Evolutionary conservation across 2,888 invertebrate genomes (phyloP).

Genomic region (Prosopocoilus inquinatus): DNA sequence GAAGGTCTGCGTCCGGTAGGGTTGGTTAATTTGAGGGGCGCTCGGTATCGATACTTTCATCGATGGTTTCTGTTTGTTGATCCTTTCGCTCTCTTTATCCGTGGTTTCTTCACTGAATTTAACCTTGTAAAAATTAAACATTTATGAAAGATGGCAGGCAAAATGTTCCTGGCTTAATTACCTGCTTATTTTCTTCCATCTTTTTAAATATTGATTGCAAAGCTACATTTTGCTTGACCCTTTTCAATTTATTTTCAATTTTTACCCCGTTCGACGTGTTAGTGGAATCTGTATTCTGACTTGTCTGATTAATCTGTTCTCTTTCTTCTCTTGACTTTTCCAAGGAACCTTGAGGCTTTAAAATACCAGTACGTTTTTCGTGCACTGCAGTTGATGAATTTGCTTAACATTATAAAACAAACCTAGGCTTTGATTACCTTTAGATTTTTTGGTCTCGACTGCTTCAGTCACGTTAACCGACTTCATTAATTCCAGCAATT

Average conservation of each 20-base stretch:
- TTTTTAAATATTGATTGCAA: constrained; percentile 74
- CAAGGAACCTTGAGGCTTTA: constrained; percentile 70
- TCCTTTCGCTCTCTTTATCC: constrained; percentile 37
- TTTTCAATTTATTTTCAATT: constrained; percentile 40
- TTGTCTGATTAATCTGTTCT: constrained; percentile 40
- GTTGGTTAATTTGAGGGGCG: constrained; percentile 25
- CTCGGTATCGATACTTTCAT: constrained; percentile 19
- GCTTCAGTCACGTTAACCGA: constrained; percentile 51
- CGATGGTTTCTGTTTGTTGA: constrained; percentile 25
- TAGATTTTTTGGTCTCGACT: constrained; percentile 25
- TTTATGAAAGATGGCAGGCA: neutral
- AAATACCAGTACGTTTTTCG: constrained; percentile 56
- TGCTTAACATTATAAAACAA: neutral
- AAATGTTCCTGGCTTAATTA: constrained; percentile 28
- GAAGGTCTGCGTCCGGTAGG: constrained; percentile 20
- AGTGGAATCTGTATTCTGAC: constrained; percentile 5
- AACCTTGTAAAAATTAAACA: constrained; percentile 32
- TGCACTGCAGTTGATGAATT: constrained; percentile 2
- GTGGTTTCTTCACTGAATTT: constrained; percentile 44
- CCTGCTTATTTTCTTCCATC: constrained; percentile 70
- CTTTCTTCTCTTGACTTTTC: constrained; percentile 66
- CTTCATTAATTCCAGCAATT: constrained; percentile 57
- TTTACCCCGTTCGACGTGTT: constrained; percentile 23
- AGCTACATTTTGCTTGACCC: constrained; percentile 73
- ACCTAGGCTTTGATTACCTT: constrained; percentile 29